Percentiles rank a stretch among this genome's conserved stretches.
phyloP scores from a whole-genome alignment of 2,113 vertebrate genomes.

The Poecile atricapillus region DNA sequence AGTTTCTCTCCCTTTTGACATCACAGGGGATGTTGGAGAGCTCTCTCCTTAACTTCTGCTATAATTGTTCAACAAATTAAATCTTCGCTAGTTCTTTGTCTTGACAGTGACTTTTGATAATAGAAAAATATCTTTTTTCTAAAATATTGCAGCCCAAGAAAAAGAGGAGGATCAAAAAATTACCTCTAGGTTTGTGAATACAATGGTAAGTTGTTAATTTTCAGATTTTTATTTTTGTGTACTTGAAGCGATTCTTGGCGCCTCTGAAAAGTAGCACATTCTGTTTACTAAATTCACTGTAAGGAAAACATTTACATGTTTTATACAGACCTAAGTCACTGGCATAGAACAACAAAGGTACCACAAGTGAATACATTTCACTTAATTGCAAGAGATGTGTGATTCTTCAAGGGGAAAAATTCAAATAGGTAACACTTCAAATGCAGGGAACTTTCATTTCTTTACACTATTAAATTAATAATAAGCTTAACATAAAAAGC shows the following conservation, averaged over 20 bases:
- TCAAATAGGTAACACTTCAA: background rate
- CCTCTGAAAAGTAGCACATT: background rate
- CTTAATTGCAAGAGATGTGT: background rate
- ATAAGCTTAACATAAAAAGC: background rate
- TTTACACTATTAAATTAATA: background rate
- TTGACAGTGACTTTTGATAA: background rate
- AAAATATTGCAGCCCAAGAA: background rate
- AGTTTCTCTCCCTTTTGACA: background rate
- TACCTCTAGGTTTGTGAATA: background rate
- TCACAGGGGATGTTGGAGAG: background rate
- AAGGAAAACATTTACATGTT: background rate
- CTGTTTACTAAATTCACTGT: background rate
- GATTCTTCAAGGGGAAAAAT: background rate
- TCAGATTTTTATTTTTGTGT: background rate
- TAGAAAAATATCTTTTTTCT: background rate
- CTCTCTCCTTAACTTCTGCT: background rate
- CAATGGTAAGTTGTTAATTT: background rate
- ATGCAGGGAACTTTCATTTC: background rate
- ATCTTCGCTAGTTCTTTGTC: background rate
- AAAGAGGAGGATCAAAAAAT: background rate
- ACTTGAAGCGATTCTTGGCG: background rate
- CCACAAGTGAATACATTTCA: background rate
- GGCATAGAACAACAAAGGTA: background rate
- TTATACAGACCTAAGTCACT: background rate
- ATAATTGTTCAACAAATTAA: background rate